phyloP scores from a whole-genome alignment of 2,888 invertebrate genomes.

The Drosophila aldrichi region DNA sequence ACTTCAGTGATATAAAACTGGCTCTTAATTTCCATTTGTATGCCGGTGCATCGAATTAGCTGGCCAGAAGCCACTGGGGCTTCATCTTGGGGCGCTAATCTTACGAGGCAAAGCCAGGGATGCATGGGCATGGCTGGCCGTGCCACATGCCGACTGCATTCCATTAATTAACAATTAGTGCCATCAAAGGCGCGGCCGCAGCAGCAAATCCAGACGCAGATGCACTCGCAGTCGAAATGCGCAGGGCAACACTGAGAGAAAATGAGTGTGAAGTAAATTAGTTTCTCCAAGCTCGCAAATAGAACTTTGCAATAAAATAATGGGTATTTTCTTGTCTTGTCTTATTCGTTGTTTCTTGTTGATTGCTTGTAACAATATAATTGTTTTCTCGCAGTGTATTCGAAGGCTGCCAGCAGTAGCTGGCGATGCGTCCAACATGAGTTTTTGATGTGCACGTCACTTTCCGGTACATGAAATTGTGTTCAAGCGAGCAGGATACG shows the following conservation, averaged over 20 bases:
- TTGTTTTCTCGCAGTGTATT: constrained; percentile 7
- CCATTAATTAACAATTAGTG: constrained; percentile 77
- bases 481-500: constrained; percentile 57
- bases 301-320: not conserved
- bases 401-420: constrained; percentile 1
- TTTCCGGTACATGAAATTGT: constrained; percentile 60
- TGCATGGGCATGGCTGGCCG: constrained; percentile 53
- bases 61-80: not conserved
- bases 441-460: constrained; percentile 30
- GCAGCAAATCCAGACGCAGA: constrained; percentile 19
- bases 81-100: constrained; percentile 35
- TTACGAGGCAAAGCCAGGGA: constrained; percentile 34
- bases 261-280: not conserved
- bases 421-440: not conserved
- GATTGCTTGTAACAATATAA: not conserved
- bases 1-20: constrained; percentile 22
- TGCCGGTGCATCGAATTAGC: constrained; percentile 21
- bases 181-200: constrained; percentile 62
- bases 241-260: constrained; percentile 7
- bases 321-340: not conserved
- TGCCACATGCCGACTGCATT: constrained; percentile 60
- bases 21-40: constrained; percentile 31
- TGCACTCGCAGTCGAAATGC: constrained; percentile 22
- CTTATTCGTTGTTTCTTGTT: not conserved
- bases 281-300: not conserved